Conservation (phyloP, 2,797 vertebrate genomes). For the Leontopithecus rosalia region DNA sequence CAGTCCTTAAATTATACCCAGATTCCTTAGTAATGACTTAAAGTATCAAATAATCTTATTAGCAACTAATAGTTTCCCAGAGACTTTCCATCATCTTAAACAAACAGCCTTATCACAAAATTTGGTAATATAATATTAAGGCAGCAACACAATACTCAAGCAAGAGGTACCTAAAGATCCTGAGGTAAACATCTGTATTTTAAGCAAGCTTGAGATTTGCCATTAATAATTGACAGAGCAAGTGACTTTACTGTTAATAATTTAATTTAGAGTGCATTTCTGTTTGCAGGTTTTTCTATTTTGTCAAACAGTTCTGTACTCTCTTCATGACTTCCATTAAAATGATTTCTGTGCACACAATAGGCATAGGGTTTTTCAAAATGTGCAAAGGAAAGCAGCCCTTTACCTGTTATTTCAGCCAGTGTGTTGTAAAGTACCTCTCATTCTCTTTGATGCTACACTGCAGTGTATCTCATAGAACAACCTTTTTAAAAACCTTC, state of each 20-base stretch:
- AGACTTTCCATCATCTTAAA: neutral
- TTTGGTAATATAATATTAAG: neutral
- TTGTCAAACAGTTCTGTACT: neutral
- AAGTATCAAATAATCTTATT: neutral
- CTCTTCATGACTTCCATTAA: conserved; percentile 17
- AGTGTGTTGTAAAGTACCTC: neutral
- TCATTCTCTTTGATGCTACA: conserved; percentile 5
- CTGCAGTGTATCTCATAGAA: conserved; percentile 21
- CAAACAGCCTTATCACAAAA: neutral
- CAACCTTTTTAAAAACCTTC: conserved; percentile 12
- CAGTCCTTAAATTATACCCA: neutral
- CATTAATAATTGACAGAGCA: conserved; percentile 28
- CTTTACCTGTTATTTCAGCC: conserved; percentile 15
- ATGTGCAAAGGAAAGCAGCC: neutral
- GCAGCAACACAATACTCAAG: neutral
- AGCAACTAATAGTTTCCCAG: neutral
- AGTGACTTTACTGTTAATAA: neutral
- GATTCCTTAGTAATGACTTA: neutral
- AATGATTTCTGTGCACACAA: neutral
- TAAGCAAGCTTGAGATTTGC: neutral
- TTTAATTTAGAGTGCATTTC: conserved; percentile 24
- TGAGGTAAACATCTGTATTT: neutral
- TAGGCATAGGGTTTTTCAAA: neutral
- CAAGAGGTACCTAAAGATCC: neutral
- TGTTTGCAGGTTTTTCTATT: neutral